Conservation (phyloP, 2,888 invertebrate species). For the Ischnura elegans region DNA sequence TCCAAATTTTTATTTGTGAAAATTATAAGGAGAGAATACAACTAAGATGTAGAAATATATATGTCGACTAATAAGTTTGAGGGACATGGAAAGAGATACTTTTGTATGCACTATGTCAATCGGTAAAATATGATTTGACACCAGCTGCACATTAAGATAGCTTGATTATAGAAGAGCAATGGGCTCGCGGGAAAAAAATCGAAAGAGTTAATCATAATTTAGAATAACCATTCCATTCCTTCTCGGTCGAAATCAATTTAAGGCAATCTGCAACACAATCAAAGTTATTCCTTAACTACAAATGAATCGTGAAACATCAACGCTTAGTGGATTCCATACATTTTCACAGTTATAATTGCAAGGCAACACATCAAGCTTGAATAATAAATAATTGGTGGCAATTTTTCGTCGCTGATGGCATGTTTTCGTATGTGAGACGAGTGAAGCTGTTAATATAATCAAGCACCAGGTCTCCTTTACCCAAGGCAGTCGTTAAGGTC, state of each 20-base stretch:
- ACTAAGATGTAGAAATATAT: no score
- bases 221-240: not conserved
- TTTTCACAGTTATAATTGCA: not conserved
- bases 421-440: not conserved
- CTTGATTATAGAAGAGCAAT: not conserved
- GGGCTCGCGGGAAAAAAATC: not conserved
- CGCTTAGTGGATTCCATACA: not conserved
- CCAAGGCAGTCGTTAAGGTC: conserved; percentile 4
- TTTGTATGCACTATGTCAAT: not conserved
- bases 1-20: no score
- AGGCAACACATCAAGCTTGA: not conserved
- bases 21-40: no score
- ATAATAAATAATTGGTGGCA: not conserved
- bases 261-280: not conserved
- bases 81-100: no score
- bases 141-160: not conserved
- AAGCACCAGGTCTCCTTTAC: not conserved
- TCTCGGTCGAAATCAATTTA: not conserved
- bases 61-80: no score
- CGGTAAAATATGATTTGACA: not conserved
- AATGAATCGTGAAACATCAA: not conserved
- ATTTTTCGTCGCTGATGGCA: not conserved
- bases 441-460: not conserved
- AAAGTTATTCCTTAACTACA: not conserved
- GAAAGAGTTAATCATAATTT: not conserved